Evolutionary conservation across 2,888 invertebrate genomes (phyloP).

Genomic region (Cancer borealis): DNA sequence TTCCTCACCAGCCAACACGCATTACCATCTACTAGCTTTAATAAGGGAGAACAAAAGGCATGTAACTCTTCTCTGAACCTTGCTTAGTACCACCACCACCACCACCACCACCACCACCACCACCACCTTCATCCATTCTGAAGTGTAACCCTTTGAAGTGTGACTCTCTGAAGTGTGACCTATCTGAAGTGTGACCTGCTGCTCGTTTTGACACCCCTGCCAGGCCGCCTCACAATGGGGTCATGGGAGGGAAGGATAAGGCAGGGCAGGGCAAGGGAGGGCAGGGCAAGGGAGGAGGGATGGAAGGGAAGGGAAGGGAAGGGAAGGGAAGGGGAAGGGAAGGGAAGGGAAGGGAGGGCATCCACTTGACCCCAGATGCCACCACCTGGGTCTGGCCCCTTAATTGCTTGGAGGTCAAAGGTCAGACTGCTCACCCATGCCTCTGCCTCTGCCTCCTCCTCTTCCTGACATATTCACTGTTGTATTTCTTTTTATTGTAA

Average conservation of each 20-base stretch:
- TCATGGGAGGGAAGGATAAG: not conserved
- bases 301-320: not conserved
- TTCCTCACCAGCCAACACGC: too few relatives aligned
- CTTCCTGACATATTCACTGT: not conserved
- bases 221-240: not conserved
- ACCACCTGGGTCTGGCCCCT: conserved; percentile 22
- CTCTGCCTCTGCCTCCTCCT: not conserved
- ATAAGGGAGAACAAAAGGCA: too few relatives aligned
- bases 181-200: not conserved
- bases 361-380: conserved; percentile 29
- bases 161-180: too few relatives aligned
- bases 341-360: not conserved
- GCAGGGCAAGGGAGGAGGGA: not conserved
- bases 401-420: not conserved
- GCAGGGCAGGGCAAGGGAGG: not conserved
- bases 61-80: too few relatives aligned
- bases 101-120: too few relatives aligned
- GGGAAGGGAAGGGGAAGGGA: too few relatives aligned
- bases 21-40: too few relatives aligned
- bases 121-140: not conserved
- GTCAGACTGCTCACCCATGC: not conserved
- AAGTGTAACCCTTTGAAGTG: too few relatives aligned
- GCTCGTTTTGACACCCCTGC: not conserved
- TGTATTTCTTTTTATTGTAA: not conserved
- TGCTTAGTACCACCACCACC: too few relatives aligned